Percentiles rank a stretch among this genome's conserved stretches.
These are phyloP conservation scores for Gymnoscopelus braueri DNA, from an alignment of 2,797 vertebrate genomes.

Conservation along the genomic window DNA sequence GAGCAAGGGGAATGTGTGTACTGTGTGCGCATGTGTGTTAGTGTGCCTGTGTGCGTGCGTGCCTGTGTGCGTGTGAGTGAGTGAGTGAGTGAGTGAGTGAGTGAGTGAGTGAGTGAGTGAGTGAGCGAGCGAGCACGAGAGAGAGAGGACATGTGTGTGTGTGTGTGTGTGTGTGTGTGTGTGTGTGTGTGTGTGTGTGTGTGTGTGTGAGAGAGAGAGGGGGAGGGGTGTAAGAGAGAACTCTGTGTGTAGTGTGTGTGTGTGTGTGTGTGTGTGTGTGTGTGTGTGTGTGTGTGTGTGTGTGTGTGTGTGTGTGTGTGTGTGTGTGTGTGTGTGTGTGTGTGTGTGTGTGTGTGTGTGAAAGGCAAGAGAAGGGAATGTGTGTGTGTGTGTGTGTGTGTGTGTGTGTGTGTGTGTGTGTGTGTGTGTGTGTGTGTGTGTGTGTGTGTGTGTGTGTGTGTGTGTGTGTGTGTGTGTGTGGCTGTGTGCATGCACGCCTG, in stretches of 20 bases:
- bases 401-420: constrained; percentile 34
- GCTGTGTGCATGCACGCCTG: constrained; percentile 20
- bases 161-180: constrained; percentile 6
- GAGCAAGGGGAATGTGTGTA: constrained; percentile 55
- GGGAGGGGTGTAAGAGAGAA: constrained; percentile 8
- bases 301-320: constrained; percentile 31
- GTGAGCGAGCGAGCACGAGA: constrained; percentile 12
- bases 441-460: constrained; percentile 25
- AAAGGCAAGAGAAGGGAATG: constrained; percentile 24
- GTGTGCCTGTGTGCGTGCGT: neutral
- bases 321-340: constrained; percentile 33
- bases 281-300: constrained; percentile 39
- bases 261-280: constrained; percentile 34
- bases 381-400: constrained; percentile 31
- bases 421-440: constrained; percentile 24
- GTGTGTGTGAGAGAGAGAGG: constrained; percentile 3
- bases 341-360: constrained; percentile 18
- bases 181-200: constrained; percentile 14
- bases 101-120: constrained; percentile 23
- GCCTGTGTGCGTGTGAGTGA: constrained; percentile 5
- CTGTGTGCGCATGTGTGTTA: too few relatives aligned
- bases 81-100: constrained; percentile 14
- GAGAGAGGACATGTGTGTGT: constrained; percentile 14
- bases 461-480: constrained; percentile 30
- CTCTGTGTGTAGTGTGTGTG: constrained; percentile 34